Conservation (phyloP, 2,888 invertebrate species). For the Apamea monoglypha region DNA sequence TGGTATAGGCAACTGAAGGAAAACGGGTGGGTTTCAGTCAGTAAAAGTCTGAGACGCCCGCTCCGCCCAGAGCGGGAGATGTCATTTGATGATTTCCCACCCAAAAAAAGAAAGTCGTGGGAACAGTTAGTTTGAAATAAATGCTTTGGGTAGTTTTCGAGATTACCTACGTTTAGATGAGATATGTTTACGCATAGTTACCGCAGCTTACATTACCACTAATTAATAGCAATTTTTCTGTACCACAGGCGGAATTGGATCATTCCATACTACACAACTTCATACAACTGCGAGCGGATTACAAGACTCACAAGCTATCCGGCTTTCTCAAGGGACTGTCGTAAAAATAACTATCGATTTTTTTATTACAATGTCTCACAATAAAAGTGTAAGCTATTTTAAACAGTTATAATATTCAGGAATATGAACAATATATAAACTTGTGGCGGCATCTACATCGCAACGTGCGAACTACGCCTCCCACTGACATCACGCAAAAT, state of each 20-base stretch:
- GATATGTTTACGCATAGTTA: too few species aligned
- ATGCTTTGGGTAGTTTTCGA: background rate
- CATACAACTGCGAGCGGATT: slow-evolving; percentile 98
- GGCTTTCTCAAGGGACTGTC: slow-evolving; percentile 91
- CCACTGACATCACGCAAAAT: too few species aligned
- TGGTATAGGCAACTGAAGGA: too few species aligned
- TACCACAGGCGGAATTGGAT: slow-evolving; percentile 95
- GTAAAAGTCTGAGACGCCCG: too few species aligned
- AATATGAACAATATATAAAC: background rate
- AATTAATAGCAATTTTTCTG: slow-evolving; percentile 63
- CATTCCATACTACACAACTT: slow-evolving; percentile 97
- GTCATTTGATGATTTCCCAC: too few species aligned
- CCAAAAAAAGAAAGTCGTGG: too few species aligned
- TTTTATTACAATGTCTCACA: background rate
- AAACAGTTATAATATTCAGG: background rate
- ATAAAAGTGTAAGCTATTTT: background rate
- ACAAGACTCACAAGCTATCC: slow-evolving; percentile 96
- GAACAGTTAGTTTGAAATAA: too few species aligned
- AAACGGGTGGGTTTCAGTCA: too few species aligned
- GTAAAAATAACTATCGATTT: slow-evolving; percentile 63
- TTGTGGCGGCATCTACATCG: too few species aligned
- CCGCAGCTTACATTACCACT: slow-evolving; percentile 18
- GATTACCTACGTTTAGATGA: slow-evolving; percentile 1
- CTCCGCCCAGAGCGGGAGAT: too few species aligned
- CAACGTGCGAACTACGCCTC: too few species aligned